Base-by-base conservation (phyloP, 2,113 vertebrate genomes). In the Carassius auratus region DNA sequence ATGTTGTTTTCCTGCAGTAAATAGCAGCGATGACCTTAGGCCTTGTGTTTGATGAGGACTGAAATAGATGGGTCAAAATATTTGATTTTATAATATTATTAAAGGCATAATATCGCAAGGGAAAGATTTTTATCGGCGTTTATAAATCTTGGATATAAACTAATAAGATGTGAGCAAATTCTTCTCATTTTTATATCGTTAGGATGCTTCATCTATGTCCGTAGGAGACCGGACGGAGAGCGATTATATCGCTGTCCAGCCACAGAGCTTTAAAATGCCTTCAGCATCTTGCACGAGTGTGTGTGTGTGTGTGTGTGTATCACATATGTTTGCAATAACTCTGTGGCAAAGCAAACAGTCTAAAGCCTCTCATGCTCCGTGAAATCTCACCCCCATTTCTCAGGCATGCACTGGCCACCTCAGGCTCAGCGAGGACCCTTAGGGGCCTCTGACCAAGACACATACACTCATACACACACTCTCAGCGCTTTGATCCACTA, bases 281-380 rank as follows among this genome's bases (percentile, higher is more conserved):
- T 78, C 15, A 10, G 50, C 26, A 38, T 52, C 64, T 57, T 73
- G 15, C 26, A 33, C 12, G n/a, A 33, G 6, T 36, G 23, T 80
- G 75, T 83, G 84, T 86, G 55, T 76, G 61, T 74, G 52, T 42
- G 83, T 86, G 61, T 74, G 52, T 86, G 59, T 84, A 81, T 36
- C 81, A 87, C 88, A 89, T 87, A 83, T 89, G 88, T 89, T 87
- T 83, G 88, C 81, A 89, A 89, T 87, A 89, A 87, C 76, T 81
- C 84, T 80, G 82, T 84, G 81, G 84, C 88, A 86, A 84, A 48
- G 82, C 88, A 89, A 84, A 85, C 88, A 87, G 59, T 86, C 76
- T 87, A 89, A 87, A 89, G 87, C 88, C 88, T 79, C 30, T 83
- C 85, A 88, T 86, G 74, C 76, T 84, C 81, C 76, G 83, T 86